These are phyloP conservation scores for Eristalis pertinax DNA, from an alignment of 2,888 invertebrate genomes.

Conservation along the genomic window DNA sequence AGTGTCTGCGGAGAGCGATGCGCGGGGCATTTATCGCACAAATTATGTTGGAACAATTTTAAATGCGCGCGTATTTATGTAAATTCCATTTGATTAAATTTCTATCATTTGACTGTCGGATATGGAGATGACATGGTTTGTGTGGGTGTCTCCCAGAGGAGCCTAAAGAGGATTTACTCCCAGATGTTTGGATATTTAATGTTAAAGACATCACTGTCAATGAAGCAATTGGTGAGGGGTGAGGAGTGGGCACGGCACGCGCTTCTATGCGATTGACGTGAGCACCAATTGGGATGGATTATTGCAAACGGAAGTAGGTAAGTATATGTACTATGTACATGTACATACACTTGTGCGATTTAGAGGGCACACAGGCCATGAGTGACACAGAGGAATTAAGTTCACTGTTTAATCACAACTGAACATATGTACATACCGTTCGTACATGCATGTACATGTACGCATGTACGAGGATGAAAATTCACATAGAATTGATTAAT, in stretches of 20 bases:
- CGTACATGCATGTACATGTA: background rate
- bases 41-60: conserved; percentile 37
- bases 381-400: conserved; percentile 14
- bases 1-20: background rate
- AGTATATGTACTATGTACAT: background rate
- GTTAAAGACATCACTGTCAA: conserved; percentile 32
- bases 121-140: background rate
- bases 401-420: conserved; percentile 5
- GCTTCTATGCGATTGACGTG: conserved; percentile 17
- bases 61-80: conserved; percentile 52
- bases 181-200: conserved; percentile 36
- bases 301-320: conserved; percentile 28
- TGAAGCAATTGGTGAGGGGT: background rate
- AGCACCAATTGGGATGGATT: conserved; percentile 32
- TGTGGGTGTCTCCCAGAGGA: conserved; percentile 19
- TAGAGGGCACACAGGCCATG: conserved; percentile 3
- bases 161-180: conserved; percentile 13
- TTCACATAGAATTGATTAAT: too few relatives aligned
- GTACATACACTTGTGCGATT: background rate
- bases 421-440: background rate
- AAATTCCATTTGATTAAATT: conserved; percentile 57
- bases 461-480: too few relatives aligned
- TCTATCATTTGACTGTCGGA: conserved; percentile 44
- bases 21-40: conserved; percentile 33
- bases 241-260: background rate